Evolutionary conservation across 2,113 vertebrate species (phyloP).

Genomic region (Callipepla squamata): DNA sequence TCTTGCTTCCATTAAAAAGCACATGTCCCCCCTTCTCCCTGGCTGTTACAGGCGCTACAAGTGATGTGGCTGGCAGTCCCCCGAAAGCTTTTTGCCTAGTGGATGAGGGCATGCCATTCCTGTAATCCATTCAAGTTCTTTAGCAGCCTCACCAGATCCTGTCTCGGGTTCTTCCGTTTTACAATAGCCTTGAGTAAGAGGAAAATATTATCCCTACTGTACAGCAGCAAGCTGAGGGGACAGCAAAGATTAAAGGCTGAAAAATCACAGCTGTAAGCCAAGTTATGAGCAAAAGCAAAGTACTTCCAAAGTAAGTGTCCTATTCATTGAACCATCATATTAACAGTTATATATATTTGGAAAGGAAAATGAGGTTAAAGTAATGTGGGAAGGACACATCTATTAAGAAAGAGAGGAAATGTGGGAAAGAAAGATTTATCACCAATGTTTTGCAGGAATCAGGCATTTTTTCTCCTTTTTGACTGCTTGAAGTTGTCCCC

Average conservation of each 20-base stretch:
- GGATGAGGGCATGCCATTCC: background rate
- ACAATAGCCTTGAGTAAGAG: background rate
- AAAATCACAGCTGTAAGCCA: constrained; percentile 3
- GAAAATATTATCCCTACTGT: background rate
- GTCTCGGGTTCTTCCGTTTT: background rate
- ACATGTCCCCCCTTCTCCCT: background rate
- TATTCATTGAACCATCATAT: background rate
- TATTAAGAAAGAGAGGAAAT: background rate
- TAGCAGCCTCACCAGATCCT: background rate
- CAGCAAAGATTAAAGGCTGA: background rate
- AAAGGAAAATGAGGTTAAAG: background rate
- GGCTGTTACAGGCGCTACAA: background rate
- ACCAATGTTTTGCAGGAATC: background rate
- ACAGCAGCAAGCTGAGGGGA: background rate
- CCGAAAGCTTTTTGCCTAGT: background rate
- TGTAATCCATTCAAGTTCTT: background rate
- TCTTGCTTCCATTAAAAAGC: background rate
- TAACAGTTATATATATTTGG: background rate
- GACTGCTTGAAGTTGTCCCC: background rate
- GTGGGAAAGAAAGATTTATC: background rate
- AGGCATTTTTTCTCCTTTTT: background rate
- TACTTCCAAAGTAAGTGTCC: background rate
- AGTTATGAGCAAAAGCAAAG: background rate
- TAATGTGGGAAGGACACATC: background rate
- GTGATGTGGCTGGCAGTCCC: background rate